Base-by-base conservation (phyloP, 2,888 invertebrate species). In the Agriopis aurantiaria region DNA sequence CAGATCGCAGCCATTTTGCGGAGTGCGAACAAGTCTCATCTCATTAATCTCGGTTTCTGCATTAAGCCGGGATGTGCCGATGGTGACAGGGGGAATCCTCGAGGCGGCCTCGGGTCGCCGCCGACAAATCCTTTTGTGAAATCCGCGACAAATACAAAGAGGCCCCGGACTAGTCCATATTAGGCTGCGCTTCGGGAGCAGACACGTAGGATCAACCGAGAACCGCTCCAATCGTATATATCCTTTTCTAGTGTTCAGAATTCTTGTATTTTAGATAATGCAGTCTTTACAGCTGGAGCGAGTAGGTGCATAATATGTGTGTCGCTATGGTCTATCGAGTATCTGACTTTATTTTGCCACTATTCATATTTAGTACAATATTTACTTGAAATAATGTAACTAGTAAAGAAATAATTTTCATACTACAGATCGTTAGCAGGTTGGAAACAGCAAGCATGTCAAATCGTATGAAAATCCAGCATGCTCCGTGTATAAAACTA, bases 31-130 rank as follows among this genome's bases (percentile, higher is more conserved):
- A 76, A 84, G 85, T 85, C 86, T 86, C 88, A 88, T 88, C 89
- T 86, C 89, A 90, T 92, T 93, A 93, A 94, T 93, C 93, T 89
- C 90, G 90, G 93, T 86, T 87, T 89, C 86, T 76, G 83, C 85
- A 87, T 86, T 91, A 94, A 94, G 91, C 93, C 85, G 85, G 88
- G 89, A 88, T 89, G 86, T 89, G 88, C 92, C 90, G 82, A 90
- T 90, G 90, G 88, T 90, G 92, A 92, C 91, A 91, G 80, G 81
- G 85, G 78, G 87, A 91, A 92, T 88, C 92, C 90, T 86, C 80
- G 84, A 81, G 81, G 82, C 70, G 84, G 89, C 84, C 82, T 82
- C 82, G 84, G 86, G 84, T 84, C 83, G 83, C 72, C 81, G 78
- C 69, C 80, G 76, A 80, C 85, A 92, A 93, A 93, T 91, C 93